These are phyloP conservation scores for Oenanthe oenanthe DNA, from an alignment of 2,113 vertebrate genomes.

Conservation along the genomic window DNA sequence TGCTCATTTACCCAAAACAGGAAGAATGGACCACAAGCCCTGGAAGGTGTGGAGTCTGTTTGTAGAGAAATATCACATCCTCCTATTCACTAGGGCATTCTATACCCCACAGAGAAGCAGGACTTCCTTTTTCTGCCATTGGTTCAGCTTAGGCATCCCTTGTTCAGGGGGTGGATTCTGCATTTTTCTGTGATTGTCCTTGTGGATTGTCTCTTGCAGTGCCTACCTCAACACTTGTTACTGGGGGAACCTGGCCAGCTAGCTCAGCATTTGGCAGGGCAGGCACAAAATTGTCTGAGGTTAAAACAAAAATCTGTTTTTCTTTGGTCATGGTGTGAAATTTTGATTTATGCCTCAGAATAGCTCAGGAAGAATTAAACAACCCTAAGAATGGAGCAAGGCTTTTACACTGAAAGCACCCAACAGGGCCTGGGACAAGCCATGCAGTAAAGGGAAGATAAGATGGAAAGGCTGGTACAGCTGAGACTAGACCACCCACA, in stretches of 20 bases:
- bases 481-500: background rate
- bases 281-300: background rate
- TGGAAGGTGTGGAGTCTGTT: background rate
- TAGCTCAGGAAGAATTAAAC: background rate
- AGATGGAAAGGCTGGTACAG: accelerated
- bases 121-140: background rate
- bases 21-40: background rate
- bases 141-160: background rate
- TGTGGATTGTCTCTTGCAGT: background rate
- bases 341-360: background rate
- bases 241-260: background rate
- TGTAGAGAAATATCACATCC: background rate
- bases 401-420: background rate
- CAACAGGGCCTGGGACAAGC: background rate
- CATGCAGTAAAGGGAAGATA: background rate
- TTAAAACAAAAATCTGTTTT: background rate
- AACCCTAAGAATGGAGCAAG: background rate
- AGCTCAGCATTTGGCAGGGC: background rate
- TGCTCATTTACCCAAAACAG: background rate
- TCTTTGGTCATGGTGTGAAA: background rate
- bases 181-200: background rate
- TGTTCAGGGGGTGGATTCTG: background rate
- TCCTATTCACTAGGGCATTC: background rate
- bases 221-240: background rate
- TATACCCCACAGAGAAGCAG: background rate